phyloP scores from a whole-genome alignment of 2,888 invertebrate species.

The Amblyjoppa proteus region DNA sequence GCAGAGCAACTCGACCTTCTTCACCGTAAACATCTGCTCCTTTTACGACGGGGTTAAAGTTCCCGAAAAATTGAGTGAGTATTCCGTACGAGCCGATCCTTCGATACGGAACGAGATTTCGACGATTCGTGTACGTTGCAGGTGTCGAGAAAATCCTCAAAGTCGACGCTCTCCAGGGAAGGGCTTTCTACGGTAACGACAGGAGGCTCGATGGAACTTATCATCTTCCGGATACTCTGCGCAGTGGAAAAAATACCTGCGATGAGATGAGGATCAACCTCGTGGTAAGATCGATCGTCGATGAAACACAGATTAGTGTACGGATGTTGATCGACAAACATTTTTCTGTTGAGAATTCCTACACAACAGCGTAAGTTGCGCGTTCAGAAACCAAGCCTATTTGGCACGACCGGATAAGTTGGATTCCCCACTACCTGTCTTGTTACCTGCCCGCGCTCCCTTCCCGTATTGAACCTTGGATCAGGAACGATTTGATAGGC shows the following conservation, averaged over 20 bases:
- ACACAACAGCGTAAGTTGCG: too few relatives aligned
- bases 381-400: too few relatives aligned
- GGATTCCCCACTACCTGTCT: too few relatives aligned
- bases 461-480: too few relatives aligned
- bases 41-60: constrained; percentile 72
- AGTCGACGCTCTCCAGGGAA: constrained; percentile 72
- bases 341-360: too few relatives aligned
- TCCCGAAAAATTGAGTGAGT: constrained; percentile 74
- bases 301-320: not conserved
- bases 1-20: constrained; percentile 68
- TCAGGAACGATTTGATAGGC: too few relatives aligned
- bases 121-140: constrained; percentile 50
- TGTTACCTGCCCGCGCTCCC: too few relatives aligned
- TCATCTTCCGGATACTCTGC: constrained; percentile 60
- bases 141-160: constrained; percentile 69
- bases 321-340: not conserved
- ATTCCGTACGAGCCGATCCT: not conserved
- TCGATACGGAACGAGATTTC: not conserved
- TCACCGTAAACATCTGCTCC: constrained; percentile 70
- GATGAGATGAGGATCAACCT: constrained; percentile 69
- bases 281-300: constrained; percentile 65
- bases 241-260: constrained; percentile 57
- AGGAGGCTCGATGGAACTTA: constrained; percentile 64
- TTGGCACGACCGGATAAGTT: too few relatives aligned
- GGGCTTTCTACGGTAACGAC: constrained; percentile 66